Base-by-base conservation (phyloP, 53 echinoderm and acorn worm genomes). In the Echinarachnius parma region DNA sequence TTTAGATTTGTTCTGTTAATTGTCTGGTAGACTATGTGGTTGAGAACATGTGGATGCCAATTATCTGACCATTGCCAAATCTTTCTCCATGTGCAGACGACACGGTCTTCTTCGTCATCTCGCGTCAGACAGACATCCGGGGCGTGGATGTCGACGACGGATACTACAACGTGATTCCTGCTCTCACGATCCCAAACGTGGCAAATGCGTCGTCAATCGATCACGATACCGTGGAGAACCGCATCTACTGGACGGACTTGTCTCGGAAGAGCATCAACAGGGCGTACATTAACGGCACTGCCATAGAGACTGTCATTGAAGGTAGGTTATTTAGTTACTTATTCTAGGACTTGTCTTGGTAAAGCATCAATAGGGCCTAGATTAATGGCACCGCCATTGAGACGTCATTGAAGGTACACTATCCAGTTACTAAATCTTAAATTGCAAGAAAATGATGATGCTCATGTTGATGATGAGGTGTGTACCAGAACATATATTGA, bases 331-430 rank as follows among this genome's bases (percentile, higher is more conserved):
- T n/a, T n/a, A n/a, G n/a, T n/a, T n/a, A n/a, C n/a, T n/a, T n/a
- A n/a, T n/a, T n/a, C n/a, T n/a, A n/a, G 1, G 92, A 92, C 48
- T 31, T 81, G 15, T 76, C 83, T 54, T 70, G 80, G 19, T 81
- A 84, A 21, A 71, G 81, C 33, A 80, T 92, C 60, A 85, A 74
- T 21, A 77, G 78, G 29, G 92, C 83, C 23, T 84, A 71, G 61
- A 92, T 92, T 52, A 87, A 83, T 23, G 87, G 81, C 50, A 84
- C 83, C 0, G 39, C 74, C 18, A 79, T 91, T 3, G 83, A 91
- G 46, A 77, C 91, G 91, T 91, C 22, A 83, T 91, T 5, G 80
- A 82, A 66, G 86, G 91, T 91, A n/a, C n/a, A n/a, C n/a, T n/a
- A n/a, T n/a, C n/a, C n/a, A n/a, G n/a, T n/a, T n/a, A n/a, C n/a